Evolutionary conservation across 2,113 vertebrate species (phyloP), one percentile per base, ranked within the genome.

Genomic region (Elaphurus davidianus): DNA sequence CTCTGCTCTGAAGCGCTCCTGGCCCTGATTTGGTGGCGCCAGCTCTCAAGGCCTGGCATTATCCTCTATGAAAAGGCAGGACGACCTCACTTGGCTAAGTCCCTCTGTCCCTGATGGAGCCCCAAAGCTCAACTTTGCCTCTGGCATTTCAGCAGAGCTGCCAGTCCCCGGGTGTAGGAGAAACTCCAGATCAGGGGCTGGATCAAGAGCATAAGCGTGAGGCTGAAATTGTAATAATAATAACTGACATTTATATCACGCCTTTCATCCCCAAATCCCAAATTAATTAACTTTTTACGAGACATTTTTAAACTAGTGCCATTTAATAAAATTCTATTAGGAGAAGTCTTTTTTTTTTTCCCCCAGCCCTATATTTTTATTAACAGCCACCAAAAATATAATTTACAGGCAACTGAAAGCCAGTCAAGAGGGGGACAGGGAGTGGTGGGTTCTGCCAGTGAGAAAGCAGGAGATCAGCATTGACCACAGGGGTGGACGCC

Each of bases 261-360:
- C 98, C 97, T 98, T 98, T 98, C 98, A 98, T 98, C 98, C 98
- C 98, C 97, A 98, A 98, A 98, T 98, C 98, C 98, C 98, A 98
- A 98, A 98, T 98, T 98, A 98, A 98, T 98, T 98, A 98, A 98
- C 98, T 98, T 98, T 98, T 98, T 98, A 98, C 96, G 97, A 98
- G 98, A 98, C 98, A 98, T 98, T 98, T 98, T 98, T 98, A 98
- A 98, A 98, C 98, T 98, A 98, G 98, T 98, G 98, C 98, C 97
- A 98, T 98, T 98, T 98, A 98, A 98, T 98, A 98, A 98, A 98
- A 98, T 98, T 98, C 98, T 98, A 98, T 98, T 98, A 98, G 95
- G 96, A 98, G 97, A 97, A 98, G 92, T 97, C 97, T 97, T 97
- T 96, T 98, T 98, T 50, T 47, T 97, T 98, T 83, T 43, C 15